Evolutionary conservation across 1,140 invertebrate genomes (phyloP).

Genomic region (Panulirus ornatus): DNA sequence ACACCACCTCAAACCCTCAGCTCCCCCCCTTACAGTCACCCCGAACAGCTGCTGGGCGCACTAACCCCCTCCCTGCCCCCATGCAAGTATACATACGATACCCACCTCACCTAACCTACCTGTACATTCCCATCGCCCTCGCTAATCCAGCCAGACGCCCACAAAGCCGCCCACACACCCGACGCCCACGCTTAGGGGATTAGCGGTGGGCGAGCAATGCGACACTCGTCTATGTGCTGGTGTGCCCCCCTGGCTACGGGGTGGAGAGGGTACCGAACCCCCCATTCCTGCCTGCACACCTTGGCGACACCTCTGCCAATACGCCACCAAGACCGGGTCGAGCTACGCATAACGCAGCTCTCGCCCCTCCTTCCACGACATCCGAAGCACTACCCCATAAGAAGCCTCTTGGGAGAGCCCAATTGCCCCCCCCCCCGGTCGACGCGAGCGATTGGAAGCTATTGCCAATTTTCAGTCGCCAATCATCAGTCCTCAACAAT

Average conservation of each 20-base stretch:
- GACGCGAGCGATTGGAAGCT: no score
- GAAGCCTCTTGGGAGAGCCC: no score
- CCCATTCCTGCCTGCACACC: no score
- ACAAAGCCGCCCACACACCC: conserved; percentile 27
- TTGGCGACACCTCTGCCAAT: neutral
- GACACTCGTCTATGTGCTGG: conserved; percentile 14
- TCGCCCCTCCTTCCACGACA: neutral
- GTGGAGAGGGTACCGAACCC: no score
- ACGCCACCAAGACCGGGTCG: neutral
- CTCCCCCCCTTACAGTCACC: no score
- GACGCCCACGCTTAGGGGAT: conserved; percentile 23
- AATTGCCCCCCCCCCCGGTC: no score
- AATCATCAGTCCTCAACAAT: no score
- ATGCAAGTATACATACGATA: no score
- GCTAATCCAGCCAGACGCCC: neutral
- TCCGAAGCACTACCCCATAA: neutral
- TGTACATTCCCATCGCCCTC: neutral
- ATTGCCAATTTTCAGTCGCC: no score
- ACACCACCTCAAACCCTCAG: no score
- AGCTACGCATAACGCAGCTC: neutral
- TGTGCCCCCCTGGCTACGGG: no score
- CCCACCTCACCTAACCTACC: neutral
- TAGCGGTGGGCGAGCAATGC: conserved; percentile 5
- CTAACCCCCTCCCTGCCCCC: no score
- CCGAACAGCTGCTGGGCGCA: neutral